phyloP scores from a whole-genome alignment of 2,113 vertebrate species.

The Ellobius talpinus region DNA sequence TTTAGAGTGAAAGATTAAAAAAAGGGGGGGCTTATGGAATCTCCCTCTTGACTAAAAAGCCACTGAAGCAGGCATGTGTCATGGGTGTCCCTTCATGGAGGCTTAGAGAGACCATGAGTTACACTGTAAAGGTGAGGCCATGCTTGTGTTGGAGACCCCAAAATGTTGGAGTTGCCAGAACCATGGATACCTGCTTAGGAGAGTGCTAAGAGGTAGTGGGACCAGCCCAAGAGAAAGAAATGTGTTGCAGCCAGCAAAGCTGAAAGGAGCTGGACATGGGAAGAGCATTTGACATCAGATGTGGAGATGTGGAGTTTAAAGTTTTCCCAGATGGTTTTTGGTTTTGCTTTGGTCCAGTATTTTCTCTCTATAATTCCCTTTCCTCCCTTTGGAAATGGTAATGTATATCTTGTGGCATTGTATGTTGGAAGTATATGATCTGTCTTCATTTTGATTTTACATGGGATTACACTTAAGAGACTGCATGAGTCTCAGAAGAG shows the following conservation, averaged over 20 bases:
- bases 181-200: not conserved
- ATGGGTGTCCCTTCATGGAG: not conserved
- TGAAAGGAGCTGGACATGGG: not conserved
- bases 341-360: not conserved
- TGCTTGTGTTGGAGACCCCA: not conserved
- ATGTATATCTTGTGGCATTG: not conserved
- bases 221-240: not conserved
- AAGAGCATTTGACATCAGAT: not conserved
- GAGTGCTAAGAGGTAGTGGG: not conserved
- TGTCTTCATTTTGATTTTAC: not conserved
- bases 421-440: not conserved
- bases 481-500: not conserved
- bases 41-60: not conserved
- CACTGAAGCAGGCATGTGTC: not conserved
- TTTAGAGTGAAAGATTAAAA: not conserved
- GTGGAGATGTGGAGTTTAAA: accelerated
- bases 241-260: not conserved
- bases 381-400: not conserved
- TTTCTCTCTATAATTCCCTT: not conserved
- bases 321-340: accelerated
- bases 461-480: not conserved
- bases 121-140: not conserved
- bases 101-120: not conserved
- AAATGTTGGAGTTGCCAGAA: not conserved
- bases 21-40: not conserved